phyloP scores from a whole-genome alignment of 2,888 invertebrate genomes.

The Dione vanillae region DNA sequence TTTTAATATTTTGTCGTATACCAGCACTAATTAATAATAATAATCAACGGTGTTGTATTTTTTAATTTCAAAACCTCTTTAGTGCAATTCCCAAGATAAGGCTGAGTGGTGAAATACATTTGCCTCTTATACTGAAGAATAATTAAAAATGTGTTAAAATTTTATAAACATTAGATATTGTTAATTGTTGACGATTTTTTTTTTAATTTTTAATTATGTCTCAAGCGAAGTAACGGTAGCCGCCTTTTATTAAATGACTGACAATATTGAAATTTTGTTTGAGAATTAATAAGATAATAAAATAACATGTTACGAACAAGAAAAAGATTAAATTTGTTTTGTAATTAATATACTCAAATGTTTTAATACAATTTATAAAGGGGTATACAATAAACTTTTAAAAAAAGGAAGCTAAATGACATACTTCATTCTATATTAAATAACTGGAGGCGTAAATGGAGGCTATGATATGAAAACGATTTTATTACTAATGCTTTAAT shows the following conservation, averaged over 20 bases:
- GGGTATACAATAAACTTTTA: not conserved
- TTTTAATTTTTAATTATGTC: not conserved
- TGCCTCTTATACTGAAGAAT: not conserved
- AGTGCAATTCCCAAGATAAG: slow-evolving; percentile 15
- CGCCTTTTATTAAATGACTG: not conserved
- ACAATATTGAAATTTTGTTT: not conserved
- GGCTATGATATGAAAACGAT: no score
- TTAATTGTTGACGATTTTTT: not conserved
- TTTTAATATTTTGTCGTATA: not conserved
- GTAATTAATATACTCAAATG: not conserved
- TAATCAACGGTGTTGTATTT: slow-evolving; percentile 6
- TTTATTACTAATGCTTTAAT: no score
- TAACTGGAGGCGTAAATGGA: no score
- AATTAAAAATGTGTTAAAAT: slow-evolving; percentile 17
- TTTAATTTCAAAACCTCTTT: not conserved
- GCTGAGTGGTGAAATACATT: slow-evolving; percentile 10
- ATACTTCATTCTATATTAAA: no score
- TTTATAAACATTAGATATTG: slow-evolving; percentile 8
- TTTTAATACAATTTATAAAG: not conserved
- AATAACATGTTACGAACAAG: not conserved
- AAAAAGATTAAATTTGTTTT: not conserved
- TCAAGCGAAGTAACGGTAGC: slow-evolving; percentile 4
- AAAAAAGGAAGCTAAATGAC: no score
- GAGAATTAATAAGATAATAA: not conserved
- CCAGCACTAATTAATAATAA: slow-evolving; percentile 11